phyloP scores from a whole-genome alignment of 2,888 invertebrate genomes.

The Rosalia funebris region DNA sequence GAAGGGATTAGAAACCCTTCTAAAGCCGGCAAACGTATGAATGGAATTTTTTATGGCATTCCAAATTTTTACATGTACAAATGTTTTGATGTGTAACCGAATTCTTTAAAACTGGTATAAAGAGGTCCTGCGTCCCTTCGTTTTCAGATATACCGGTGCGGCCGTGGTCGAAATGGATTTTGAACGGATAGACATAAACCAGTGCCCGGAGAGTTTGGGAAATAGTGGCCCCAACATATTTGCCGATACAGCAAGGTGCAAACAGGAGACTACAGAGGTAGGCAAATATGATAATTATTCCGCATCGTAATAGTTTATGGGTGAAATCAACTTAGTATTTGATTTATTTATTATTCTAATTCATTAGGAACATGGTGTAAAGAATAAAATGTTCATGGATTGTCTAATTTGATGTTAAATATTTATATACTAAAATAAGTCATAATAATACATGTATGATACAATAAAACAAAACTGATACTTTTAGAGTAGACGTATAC shows the following conservation, averaged over 20 bases:
- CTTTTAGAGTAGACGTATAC: too few relatives aligned
- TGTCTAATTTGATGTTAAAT: too few relatives aligned
- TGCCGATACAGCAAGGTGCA: constrained; percentile 90
- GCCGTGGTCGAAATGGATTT: constrained; percentile 96
- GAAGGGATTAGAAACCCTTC: constrained; percentile 1
- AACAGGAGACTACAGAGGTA: constrained; percentile 88
- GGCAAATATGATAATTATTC: too few relatives aligned
- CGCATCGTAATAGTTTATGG: too few relatives aligned
- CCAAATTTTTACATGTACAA: neutral
- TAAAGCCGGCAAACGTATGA: neutral
- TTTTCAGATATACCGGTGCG: constrained; percentile 84
- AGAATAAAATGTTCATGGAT: too few relatives aligned
- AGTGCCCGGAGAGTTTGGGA: constrained; percentile 90
- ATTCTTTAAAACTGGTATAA: neutral
- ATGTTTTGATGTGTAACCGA: neutral
- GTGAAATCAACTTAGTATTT: too few relatives aligned
- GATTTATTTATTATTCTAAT: too few relatives aligned
- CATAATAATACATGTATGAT: too few relatives aligned
- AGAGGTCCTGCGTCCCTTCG: neutral
- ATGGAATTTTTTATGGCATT: constrained; percentile 1
- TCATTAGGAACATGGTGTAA: too few relatives aligned
- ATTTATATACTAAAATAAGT: too few relatives aligned
- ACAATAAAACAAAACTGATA: too few relatives aligned
- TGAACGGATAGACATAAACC: constrained; percentile 96
- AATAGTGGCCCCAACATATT: constrained; percentile 90